Percentiles rank a stretch among this genome's conserved stretches.
These are phyloP conservation scores for Anseranas semipalmata DNA, from an alignment of 2,113 vertebrate species.

Conservation along the genomic window DNA sequence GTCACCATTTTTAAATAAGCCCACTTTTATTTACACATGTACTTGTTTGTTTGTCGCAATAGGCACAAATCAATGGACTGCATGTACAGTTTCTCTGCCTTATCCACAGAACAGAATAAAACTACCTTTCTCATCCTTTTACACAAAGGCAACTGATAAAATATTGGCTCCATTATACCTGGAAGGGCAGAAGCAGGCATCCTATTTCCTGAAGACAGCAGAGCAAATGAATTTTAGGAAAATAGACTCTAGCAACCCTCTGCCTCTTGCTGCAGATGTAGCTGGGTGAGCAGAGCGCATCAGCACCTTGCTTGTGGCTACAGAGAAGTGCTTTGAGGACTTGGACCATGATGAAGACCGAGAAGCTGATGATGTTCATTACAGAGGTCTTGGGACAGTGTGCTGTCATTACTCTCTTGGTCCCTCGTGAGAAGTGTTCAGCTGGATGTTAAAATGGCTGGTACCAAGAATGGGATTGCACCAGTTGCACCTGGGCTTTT, in stretches of 20 bases:
- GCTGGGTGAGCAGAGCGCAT: not conserved
- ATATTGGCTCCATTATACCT: constrained; percentile 13
- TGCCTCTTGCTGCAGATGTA: not conserved
- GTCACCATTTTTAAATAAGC: not conserved
- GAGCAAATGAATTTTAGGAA: constrained; percentile 13
- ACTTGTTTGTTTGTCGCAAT: not conserved
- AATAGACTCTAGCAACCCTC: not conserved
- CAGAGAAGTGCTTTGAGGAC: not conserved
- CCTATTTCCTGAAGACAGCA: constrained; percentile 21
- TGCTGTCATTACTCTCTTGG: not conserved
- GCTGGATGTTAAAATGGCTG: not conserved
- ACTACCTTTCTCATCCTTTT: not conserved
- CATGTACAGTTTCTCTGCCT: not conserved
- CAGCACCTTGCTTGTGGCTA: not conserved
- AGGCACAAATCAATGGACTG: not conserved
- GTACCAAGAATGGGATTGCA: not conserved
- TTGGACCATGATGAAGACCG: fast-evolving
- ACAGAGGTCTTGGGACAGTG: not conserved
- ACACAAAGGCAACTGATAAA: not conserved
- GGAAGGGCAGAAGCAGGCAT: not conserved
- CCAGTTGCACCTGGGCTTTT: not conserved
- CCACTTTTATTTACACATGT: not conserved
- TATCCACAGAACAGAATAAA: not conserved
- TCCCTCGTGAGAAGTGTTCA: not conserved
- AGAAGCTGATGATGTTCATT: not conserved